A percentile compares a stretch with the other conserved stretches of the same genome.
Evolutionary conservation across 2,113 vertebrate species (phyloP).

Genomic region (Bostrychus sinensis): DNA sequence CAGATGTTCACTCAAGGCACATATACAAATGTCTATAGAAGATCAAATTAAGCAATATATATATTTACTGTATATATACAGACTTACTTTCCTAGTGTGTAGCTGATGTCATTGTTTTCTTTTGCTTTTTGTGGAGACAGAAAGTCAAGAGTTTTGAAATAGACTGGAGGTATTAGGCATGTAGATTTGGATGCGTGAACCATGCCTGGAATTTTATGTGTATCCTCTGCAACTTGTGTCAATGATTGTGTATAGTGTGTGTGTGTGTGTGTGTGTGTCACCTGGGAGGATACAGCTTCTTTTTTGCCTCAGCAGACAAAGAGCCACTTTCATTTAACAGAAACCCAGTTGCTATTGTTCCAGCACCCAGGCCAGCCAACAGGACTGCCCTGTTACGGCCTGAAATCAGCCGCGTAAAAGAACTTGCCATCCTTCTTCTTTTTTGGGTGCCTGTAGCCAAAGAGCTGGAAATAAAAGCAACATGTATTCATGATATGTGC

Average conservation of each 20-base stretch:
- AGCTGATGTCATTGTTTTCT: not conserved
- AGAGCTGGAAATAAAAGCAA: constrained; percentile 32
- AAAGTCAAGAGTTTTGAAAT: constrained; percentile 23
- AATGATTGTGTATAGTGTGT: not conserved
- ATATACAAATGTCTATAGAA: not conserved
- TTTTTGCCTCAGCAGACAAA: constrained; percentile 74
- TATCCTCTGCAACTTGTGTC: no score
- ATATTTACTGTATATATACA: no score
- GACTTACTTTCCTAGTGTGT: not conserved
- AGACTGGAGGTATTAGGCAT: constrained; percentile 5
- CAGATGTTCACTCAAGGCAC: constrained; percentile 3
- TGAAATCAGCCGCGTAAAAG: constrained; percentile 85
- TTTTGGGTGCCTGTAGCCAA: constrained; percentile 16
- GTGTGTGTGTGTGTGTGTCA: not conserved
- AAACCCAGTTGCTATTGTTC: constrained; percentile 83
- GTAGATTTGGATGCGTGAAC: not conserved
- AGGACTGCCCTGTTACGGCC: constrained; percentile 82
- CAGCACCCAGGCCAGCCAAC: constrained; percentile 83
- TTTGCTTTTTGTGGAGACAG: constrained; percentile 6
- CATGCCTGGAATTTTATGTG: not conserved
- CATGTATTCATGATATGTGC: not conserved
- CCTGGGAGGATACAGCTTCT: constrained; percentile 88
- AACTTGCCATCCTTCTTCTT: constrained; percentile 80
- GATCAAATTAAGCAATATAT: no score
- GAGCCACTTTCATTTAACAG: constrained; percentile 79